phyloP scores from a whole-genome alignment of 2,888 invertebrate species.

The Brenthis ino region DNA sequence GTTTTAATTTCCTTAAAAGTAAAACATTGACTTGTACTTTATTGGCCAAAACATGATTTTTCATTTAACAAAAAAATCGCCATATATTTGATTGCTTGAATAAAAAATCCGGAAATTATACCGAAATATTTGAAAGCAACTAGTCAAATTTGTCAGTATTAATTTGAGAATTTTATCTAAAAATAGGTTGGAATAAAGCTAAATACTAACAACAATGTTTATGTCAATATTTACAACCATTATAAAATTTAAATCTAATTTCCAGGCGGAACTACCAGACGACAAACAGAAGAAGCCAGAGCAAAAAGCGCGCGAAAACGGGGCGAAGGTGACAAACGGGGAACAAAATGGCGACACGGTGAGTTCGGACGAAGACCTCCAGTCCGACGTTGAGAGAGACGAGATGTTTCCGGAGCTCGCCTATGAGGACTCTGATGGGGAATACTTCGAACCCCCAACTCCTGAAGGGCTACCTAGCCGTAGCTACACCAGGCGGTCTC shows the following conservation, averaged over 20 bases:
- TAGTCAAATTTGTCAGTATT: too few relatives aligned
- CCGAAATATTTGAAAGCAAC: too few relatives aligned
- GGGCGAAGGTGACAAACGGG: slow-evolving; percentile 57
- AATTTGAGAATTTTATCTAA: too few relatives aligned
- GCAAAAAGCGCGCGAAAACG: slow-evolving; percentile 58
- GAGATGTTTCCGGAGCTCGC: slow-evolving; percentile 76
- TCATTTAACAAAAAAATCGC: too few relatives aligned
- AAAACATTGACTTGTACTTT: not conserved
- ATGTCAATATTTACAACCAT: too few relatives aligned
- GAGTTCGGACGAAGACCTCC: slow-evolving; percentile 52
- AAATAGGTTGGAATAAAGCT: too few relatives aligned
- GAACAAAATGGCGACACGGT: slow-evolving; percentile 55
- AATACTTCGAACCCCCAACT: slow-evolving; percentile 59
- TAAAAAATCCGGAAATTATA: too few relatives aligned
- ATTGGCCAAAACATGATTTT: too few relatives aligned
- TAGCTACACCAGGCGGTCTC: slow-evolving; percentile 71
- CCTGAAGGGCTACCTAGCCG: slow-evolving; percentile 58
- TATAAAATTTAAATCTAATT: slow-evolving; percentile 16
- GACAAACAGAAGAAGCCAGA: slow-evolving; percentile 46
- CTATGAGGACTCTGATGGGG: slow-evolving; percentile 72
- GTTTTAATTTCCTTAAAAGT: not conserved
- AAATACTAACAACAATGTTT: too few relatives aligned
- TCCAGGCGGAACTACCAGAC: slow-evolving; percentile 55
- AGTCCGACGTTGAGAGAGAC: slow-evolving; percentile 52
- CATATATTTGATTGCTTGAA: too few relatives aligned